Evolutionary conservation across 2,888 invertebrate species (phyloP), one percentile per base, ranked within the genome.

Genomic region (Cyaniris semiargus): DNA sequence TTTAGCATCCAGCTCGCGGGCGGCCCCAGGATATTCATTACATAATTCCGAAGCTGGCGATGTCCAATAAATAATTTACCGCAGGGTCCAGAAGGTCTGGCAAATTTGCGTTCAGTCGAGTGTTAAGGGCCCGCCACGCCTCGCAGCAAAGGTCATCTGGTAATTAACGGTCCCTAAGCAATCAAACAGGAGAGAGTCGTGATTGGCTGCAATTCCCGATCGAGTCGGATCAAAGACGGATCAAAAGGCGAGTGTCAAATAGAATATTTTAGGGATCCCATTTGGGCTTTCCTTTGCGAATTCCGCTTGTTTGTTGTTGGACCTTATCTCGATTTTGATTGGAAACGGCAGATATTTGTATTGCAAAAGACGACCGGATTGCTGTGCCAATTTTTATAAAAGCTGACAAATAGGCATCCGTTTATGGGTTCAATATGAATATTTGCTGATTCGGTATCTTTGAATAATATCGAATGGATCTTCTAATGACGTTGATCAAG

Each of bases 111-210:
- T 87, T 88, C 89, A 87, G 83, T 83, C 85, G 82, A 86, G 88
- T 88, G 89, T 89, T 88, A 89, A 87, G 88, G 86, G 85, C 83
- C 85, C 85, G 84, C 84, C 87, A 85, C 85, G 84, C 84, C 87
- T 89, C 83, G 84, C 84, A 81, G 80, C 83, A 85, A 90, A 93
- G 93, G 93, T 92, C 92, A 90, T 85, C 86, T 85, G 85, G 89
- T 91, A 93, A 93, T 93, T 93, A 93, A 91, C 88, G 87, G 88
- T 89, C 91, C 92, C 91, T 87, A 89, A 90, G 92, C 91, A 92
- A 92, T 93, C 93, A 92, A 88, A 89, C 86, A 84, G 84, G 83
- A 85, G 84, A 83, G 84, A 83, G 81, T 83, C 90, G 88, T 91
- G 92, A 93, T 93, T 93, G 93, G 92, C 84, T 86, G 89, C 87